These are phyloP conservation scores for Sipha flava DNA, from an alignment of 1,140 invertebrate genomes.

Conservation along the genomic window DNA sequence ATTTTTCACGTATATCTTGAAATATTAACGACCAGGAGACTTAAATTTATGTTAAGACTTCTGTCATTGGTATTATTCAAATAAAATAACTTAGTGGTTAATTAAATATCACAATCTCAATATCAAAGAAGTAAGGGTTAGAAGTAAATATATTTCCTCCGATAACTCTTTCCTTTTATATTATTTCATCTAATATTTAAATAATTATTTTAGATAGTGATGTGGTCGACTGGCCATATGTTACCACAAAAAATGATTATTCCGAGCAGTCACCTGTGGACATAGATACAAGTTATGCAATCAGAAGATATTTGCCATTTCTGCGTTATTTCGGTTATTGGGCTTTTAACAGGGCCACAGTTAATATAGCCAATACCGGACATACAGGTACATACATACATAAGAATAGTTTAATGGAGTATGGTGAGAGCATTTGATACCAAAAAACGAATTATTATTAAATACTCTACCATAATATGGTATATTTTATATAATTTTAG, in stretches of 20 bases:
- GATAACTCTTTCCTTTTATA: background rate
- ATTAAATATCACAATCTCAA: too few species aligned
- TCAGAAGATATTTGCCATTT: background rate
- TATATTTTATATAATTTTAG: too few species aligned
- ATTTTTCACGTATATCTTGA: too few species aligned
- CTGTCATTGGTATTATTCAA: too few species aligned
- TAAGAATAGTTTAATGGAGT: background rate
- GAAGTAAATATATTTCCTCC: too few species aligned
- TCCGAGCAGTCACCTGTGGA: background rate
- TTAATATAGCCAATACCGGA: background rate
- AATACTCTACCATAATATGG: too few species aligned
- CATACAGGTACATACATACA: constrained; percentile 24
- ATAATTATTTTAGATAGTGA: background rate
- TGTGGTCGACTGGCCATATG: background rate
- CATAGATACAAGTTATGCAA: background rate
- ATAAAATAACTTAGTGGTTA: too few species aligned
- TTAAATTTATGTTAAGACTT: too few species aligned
- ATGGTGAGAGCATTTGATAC: too few species aligned
- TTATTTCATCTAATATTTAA: background rate
- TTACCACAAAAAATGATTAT: background rate
- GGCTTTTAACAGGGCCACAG: background rate
- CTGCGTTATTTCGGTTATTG: background rate
- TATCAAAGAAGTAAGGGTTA: too few species aligned
- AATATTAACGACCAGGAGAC: too few species aligned
- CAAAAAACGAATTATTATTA: too few species aligned